phyloP scores from a whole-genome alignment of 2,888 invertebrate species.

The Ormia ochracea region DNA sequence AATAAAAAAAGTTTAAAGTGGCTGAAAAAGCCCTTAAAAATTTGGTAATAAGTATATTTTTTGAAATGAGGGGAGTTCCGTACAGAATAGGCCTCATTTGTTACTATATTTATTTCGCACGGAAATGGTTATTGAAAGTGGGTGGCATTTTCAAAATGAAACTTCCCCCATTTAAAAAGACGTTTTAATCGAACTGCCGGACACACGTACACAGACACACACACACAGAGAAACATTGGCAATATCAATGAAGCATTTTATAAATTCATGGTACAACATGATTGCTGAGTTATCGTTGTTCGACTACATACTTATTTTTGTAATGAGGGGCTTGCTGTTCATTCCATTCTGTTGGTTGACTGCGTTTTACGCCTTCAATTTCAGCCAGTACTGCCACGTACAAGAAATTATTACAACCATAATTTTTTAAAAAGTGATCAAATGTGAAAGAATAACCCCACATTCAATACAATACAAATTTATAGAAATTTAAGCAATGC shows the following conservation, averaged over 20 bases:
- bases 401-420: no score
- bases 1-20: slow-evolving; percentile 25
- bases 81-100: not conserved
- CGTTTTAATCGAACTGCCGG: not conserved
- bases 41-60: not conserved
- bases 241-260: slow-evolving; percentile 52
- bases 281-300: not conserved
- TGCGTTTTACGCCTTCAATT: slow-evolving; percentile 26
- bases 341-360: not conserved
- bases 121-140: no score
- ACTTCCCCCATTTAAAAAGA: not conserved
- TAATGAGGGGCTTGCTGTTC: not conserved
- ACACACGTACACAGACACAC: not conserved
- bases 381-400: no score
- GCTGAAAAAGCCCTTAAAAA: slow-evolving; percentile 7
- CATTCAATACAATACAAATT: no score
- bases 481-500: no score
- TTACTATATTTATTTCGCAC: no score
- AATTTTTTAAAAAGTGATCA: no score
- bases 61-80: not conserved
- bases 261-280: not conserved
- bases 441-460: no score
- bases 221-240: no score
- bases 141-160: not conserved
- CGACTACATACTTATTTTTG: no score